Base-by-base conservation (phyloP, 2,888 invertebrate genomes). In the Tetanocera ferruginea region DNA sequence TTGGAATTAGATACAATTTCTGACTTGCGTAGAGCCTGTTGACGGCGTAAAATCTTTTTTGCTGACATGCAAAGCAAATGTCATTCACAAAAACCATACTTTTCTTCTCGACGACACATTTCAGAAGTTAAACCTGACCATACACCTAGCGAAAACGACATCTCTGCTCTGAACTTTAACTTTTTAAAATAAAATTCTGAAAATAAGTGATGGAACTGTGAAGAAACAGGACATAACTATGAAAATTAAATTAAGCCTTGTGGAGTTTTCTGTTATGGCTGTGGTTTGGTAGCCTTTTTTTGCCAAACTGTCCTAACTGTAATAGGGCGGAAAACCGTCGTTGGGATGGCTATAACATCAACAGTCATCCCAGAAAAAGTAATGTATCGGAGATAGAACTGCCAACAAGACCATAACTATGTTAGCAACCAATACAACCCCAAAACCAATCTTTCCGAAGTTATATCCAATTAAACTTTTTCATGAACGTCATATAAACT, bases 301-400 rank as follows among this genome's bases (percentile, higher is more conserved):
- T n/a, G n/a, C n/a, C n/a, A n/a, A n/a, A n/a, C n/a, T n/a, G 78
- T 51, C 19, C n/a, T 9, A 52, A 55, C n/a, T 78, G 78, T 19
- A 55, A 71, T 57, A n/a, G 25, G 25, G 28, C 75, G 75, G 75
- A 78, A 78, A 80, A 76, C 71, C 19, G 37, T 25, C 6, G 5
- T n/a, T 11, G 51, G n/a, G 70, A 49, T 49, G 73, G 19, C 49
- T 1, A 37, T 49, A 67, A 78, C 77, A 11, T 34, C 34, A 60
- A 31, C 5, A 57, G 34, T 14, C 62, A 9, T 25, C 19, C 19
- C 71, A 25, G 11, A 69, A 60, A 37, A 34, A 62, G 28, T 14
- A 2, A 55, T 8, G 31, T 23, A n/a, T n/a, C n/a, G 52, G 14
- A 5, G 8, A 3, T 14, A 69, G n/a, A 71, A 69, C 43, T 66